Evolutionary conservation across 2,888 invertebrate genomes (phyloP), one percentile per base, ranked within the genome.

Genomic region (Eucriotettix oculatus): DNA sequence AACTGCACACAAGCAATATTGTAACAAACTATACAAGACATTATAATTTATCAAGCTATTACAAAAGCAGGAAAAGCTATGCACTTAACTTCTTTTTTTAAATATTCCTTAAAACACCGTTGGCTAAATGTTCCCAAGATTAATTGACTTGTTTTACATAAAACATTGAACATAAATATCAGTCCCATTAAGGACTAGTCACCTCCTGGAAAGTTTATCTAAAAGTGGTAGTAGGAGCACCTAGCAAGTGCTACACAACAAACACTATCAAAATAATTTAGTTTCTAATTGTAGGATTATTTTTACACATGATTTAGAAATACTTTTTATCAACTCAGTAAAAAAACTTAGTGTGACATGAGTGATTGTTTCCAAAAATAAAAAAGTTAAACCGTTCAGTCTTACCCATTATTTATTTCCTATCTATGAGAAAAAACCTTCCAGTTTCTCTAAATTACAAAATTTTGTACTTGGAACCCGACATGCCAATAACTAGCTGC

Each of bases 91-190:
- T 58, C 29, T 29, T 29, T 7, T 56, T 48, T 56, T 48, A 52
- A 60, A 60, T 60, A 56, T 58, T 56, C 17, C 52, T 48, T 59
- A 56, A 62, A 54, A 60, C 61, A 63, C 61, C 61, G 63, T 43
- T 78, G 79, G 79, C 71, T 71, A 78, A 78, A 82, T 86, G 85
- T 85, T 85, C 85, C 85, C 85, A 85, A 84, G 80, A 83, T 79
- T 86, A 86, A 86, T 86, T 86, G 85, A 86, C 86, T 65, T 65
- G 61, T 63, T 64, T 65, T 60, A 64, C 61, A 61, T 52, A 53
- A 29, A 29, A 29, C 29, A 29, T 29, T 29, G 29, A 29, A 29
- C 29, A 29, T 29, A 29, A 29, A 29, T 29, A 29, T 29, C 29
- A 29, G 55, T 55, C 55, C 40, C 55, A 40, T 84, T 84, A 82